Conservation (phyloP, 2,888 invertebrate genomes). For the Polyommatus icarus region DNA sequence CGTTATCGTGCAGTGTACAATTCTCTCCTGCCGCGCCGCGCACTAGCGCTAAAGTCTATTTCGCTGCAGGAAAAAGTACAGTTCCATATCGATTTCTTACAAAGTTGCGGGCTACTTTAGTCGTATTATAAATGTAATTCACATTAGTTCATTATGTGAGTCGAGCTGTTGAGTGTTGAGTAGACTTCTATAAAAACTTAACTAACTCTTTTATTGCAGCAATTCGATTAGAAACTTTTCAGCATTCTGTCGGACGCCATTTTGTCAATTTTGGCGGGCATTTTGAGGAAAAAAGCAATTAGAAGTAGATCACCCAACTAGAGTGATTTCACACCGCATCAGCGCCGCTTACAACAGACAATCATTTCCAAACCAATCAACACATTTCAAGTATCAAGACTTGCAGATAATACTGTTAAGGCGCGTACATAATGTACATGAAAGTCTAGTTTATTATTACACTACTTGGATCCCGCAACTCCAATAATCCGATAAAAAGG, state of each 20-base stretch:
- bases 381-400: conserved; percentile 29
- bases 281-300: conserved; percentile 30
- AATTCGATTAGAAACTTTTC: background rate
- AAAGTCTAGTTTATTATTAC: background rate
- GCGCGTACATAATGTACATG: background rate
- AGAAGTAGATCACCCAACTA: conserved; percentile 14
- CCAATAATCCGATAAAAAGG: no score
- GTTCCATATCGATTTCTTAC: no score
- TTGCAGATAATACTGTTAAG: conserved; percentile 28
- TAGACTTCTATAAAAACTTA: background rate
- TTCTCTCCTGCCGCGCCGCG: no score
- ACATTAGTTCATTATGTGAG: background rate
- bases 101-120: no score
- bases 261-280: background rate
- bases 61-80: no score
- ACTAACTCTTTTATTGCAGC: background rate
- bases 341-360: conserved; percentile 29
- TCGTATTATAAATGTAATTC: no score
- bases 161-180: background rate
- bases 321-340: conserved; percentile 29
- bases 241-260: background rate
- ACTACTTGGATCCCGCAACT: background rate
- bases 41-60: no score
- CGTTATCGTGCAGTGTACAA: no score
- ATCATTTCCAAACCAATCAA: conserved; percentile 34